A percentile compares a stretch with the other conserved stretches of the same genome.
Conservation (phyloP, 2,888 invertebrate species). For the Hipparchia semele region DNA sequence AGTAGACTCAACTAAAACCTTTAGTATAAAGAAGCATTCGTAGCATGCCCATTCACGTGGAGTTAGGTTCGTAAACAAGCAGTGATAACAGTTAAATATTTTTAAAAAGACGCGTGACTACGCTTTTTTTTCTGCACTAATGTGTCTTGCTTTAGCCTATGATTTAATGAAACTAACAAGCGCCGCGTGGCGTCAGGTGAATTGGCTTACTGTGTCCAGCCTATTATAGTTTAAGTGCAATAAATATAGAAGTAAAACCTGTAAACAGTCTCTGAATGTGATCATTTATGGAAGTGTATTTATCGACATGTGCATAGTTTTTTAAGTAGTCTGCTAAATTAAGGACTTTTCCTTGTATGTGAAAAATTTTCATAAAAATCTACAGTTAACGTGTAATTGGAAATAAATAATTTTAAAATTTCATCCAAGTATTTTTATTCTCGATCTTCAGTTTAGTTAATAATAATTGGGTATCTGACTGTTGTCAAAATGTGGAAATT, state of each 20-base stretch:
- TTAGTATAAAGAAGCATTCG: not conserved
- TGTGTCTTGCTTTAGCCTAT: not conserved
- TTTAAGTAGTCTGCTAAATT: slow-evolving; percentile 47
- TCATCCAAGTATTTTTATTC: not conserved
- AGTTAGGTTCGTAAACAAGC: not conserved
- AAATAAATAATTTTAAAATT: slow-evolving; percentile 55
- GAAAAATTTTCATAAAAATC: slow-evolving; percentile 65
- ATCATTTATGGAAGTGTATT: slow-evolving; percentile 75
- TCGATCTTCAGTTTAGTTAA: not conserved
- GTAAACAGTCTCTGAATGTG: slow-evolving; percentile 69
- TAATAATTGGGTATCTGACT: no score
- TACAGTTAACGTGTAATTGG: slow-evolving; percentile 65
- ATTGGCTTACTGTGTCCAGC: not conserved
- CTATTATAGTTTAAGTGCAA: slow-evolving; percentile 62
- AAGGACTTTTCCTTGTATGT: slow-evolving; percentile 69
- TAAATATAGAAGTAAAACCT: slow-evolving; percentile 45
- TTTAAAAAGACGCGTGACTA: not conserved
- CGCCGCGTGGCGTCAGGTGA: not conserved
- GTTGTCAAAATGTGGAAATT: no score
- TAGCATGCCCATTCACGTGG: not conserved
- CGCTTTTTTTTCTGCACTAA: not conserved
- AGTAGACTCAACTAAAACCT: not conserved
- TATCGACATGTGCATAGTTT: slow-evolving; percentile 60
- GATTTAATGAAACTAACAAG: not conserved
- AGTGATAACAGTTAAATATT: not conserved